A percentile compares a stretch with the other conserved stretches of the same genome.
Conservation (phyloP, 2,888 invertebrate species). For the Ennomos erosarius region DNA sequence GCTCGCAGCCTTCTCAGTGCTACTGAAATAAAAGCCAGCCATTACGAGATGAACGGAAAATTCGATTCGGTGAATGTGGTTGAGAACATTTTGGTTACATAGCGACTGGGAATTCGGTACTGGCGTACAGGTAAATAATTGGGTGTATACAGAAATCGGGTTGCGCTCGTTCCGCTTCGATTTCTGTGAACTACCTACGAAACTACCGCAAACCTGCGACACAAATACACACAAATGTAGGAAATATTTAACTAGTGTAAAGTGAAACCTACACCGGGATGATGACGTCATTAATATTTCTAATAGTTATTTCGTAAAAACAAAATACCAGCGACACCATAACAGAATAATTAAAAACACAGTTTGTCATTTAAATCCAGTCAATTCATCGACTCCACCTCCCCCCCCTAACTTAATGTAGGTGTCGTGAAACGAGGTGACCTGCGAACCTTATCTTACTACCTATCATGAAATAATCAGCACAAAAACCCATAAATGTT, state of each 20-base stretch:
- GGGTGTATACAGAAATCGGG: conserved; percentile 49
- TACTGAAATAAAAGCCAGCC: conserved; percentile 51
- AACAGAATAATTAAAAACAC: too few relatives aligned
- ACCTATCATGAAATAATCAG: too few relatives aligned
- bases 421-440: too few relatives aligned
- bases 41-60: conserved; percentile 63
- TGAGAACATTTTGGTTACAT: conserved; percentile 60
- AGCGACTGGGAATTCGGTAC: conserved; percentile 50
- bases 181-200: conserved; percentile 31
- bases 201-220: conserved; percentile 28
- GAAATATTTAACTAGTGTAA: background rate
- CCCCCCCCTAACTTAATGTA: too few relatives aligned
- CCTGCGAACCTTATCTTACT: too few relatives aligned
- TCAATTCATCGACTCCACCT: too few relatives aligned
- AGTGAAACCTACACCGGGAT: too few relatives aligned
- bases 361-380: too few relatives aligned
- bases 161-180: conserved; percentile 45
- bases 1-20: conserved; percentile 7
- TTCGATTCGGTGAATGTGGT: conserved; percentile 59
- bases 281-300: too few relatives aligned
- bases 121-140: conserved; percentile 60
- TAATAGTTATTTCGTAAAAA: too few relatives aligned
- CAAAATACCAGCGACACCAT: too few relatives aligned
- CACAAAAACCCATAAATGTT: too few relatives aligned
- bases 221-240: conserved; percentile 1